Evolutionary conservation across 2,113 vertebrate species (phyloP).

Genomic region (Tonatia bakeri): DNA sequence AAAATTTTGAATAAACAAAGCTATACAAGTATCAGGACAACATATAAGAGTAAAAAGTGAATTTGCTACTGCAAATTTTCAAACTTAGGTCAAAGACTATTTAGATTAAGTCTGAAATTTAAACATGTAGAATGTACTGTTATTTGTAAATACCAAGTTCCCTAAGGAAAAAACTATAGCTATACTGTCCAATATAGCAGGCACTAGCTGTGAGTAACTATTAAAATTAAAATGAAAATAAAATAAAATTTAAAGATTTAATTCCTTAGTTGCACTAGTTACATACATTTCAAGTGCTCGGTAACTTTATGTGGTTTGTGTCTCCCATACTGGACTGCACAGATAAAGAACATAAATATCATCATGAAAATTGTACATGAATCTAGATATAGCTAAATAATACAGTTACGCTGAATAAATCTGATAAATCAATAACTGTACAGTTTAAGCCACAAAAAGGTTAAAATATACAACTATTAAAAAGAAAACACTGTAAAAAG

Average conservation of each 20-base stretch:
- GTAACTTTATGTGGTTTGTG: neutral
- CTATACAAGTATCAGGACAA: neutral
- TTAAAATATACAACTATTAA: conserved; percentile 26
- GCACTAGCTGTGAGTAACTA: neutral
- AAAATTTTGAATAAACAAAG: conserved; percentile 30
- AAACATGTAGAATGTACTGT: neutral
- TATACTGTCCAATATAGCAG: neutral
- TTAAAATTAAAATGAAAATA: neutral
- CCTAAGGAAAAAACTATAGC: neutral
- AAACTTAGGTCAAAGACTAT: neutral
- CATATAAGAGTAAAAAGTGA: neutral
- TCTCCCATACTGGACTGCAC: neutral
- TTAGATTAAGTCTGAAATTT: neutral
- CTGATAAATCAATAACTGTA: neutral
- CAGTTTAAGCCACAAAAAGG: neutral
- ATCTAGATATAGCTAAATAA: neutral
- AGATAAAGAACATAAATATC: neutral
- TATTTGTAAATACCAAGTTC: neutral
- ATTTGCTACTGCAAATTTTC: neutral
- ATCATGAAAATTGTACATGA: neutral
- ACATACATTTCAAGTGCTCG: neutral
- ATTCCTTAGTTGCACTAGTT: neutral
- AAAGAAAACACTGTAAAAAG: conserved; percentile 44
- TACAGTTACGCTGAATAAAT: neutral
- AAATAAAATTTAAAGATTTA: conserved; percentile 7